Evolutionary conservation across 2,113 vertebrate species (phyloP).

Genomic region (Dipodomys spectabilis): DNA sequence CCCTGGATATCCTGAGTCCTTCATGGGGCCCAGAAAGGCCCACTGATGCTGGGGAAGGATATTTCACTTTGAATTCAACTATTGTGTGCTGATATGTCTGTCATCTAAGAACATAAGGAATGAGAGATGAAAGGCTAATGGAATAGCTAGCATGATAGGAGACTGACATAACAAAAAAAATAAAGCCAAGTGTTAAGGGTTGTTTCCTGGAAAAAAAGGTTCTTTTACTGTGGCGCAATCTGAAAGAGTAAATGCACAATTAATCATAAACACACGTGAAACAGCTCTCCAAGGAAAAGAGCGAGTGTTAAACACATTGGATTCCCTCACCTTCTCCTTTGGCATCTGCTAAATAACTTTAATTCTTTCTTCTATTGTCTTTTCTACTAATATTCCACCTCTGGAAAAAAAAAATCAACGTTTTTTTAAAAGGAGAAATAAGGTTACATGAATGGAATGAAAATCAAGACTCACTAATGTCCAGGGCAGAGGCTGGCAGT

Average conservation of each 20-base stretch:
- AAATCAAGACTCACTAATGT: conserved; percentile 61
- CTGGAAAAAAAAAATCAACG: background rate
- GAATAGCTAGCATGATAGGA: background rate
- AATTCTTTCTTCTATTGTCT: background rate
- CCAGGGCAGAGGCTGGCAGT: conserved; percentile 61
- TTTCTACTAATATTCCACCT: background rate
- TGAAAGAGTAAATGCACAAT: conserved; percentile 25
- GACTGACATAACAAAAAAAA: background rate
- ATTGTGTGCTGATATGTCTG: conserved; percentile 18
- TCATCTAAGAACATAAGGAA: background rate
- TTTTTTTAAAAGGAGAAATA: background rate
- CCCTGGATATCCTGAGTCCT: background rate
- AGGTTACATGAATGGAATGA: conserved; percentile 57
- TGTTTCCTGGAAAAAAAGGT: background rate
- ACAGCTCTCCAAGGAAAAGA: background rate
- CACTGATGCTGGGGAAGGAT: background rate
- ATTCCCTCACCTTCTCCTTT: background rate
- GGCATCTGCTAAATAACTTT: conserved; percentile 22
- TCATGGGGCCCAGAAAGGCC: background rate
- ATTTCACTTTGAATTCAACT: conserved; percentile 34
- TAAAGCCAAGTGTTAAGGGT: background rate
- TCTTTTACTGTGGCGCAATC: background rate
- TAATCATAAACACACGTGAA: background rate
- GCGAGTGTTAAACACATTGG: background rate
- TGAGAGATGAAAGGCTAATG: conserved; percentile 19